Base-by-base conservation (phyloP, 2,888 invertebrate species). In the Lysandra bellargus region DNA sequence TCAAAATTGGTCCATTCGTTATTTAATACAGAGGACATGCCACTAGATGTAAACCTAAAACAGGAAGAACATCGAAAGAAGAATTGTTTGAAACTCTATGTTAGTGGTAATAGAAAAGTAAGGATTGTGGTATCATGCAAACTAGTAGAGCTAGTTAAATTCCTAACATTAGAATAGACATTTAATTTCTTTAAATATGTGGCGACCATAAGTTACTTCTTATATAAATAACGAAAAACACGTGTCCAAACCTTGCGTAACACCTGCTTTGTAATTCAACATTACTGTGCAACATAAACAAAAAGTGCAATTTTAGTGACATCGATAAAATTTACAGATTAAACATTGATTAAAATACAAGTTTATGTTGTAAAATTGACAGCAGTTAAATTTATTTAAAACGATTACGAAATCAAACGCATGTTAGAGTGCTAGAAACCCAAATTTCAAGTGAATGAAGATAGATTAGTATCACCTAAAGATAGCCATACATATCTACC, bases 1-100 rank as follows among this genome's bases (percentile, higher is more conserved):
- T 83, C 83, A 82, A 81, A 81, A 80, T 81, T 78, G 83, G 83
- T 83, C 83, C 83, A 83, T 81, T 81, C 83, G 83, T 81, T 80
- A 80, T 77, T 80, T 60, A 80, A 81, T 76, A 75, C 60, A 57
- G 33, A 79, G 57, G 33, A 30, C n/a, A 53, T 44, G 57, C 76
- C 57, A 76, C 53, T 7, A 53, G 17, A 33, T 14, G 33, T 57
- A 33, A 57, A 76, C 57, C n/a, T 49, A 9, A 49, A 30, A 49
- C 4, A 75, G 49, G 30, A 23, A 75, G 5, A 53, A 53, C 53
- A 76, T 30, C 33, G 5, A 33, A 53, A 17, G 53, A 33, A 53
- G 53, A 33, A 33, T 30, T 33, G 53, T 75, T 53, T 53, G 75
- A 53, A 49, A 75, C 53, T 76, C 17, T 30, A 30, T 44, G 49